A percentile compares a stretch with the other conserved stretches of the same genome.
phyloP scores from a whole-genome alignment of 2,888 invertebrate genomes.

The Elaeidobius kamerunicus region DNA sequence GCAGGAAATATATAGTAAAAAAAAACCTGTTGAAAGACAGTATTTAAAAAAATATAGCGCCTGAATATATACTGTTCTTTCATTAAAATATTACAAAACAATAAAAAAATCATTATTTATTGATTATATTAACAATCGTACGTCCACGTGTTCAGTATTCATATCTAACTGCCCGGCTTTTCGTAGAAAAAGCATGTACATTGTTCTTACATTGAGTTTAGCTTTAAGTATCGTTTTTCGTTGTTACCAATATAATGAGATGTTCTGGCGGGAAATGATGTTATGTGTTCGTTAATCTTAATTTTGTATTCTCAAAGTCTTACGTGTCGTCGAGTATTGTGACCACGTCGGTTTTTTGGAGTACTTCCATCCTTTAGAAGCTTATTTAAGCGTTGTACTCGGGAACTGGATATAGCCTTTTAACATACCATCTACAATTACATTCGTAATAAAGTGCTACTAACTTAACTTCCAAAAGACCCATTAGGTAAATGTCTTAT shows the following conservation, averaged over 20 bases:
- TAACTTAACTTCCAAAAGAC: no score
- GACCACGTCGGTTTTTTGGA: neutral
- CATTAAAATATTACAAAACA: no score
- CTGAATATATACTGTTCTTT: no score
- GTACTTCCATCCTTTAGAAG: neutral
- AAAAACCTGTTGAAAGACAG: no score
- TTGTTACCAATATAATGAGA: neutral
- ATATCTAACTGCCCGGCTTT: neutral
- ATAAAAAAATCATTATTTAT: no score
- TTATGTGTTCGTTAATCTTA: neutral
- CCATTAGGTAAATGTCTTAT: no score
- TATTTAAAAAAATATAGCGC: no score
- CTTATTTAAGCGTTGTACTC: neutral
- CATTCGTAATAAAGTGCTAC: neutral
- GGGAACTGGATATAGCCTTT: neutral
- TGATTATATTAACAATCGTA: no score
- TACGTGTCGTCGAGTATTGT: neutral
- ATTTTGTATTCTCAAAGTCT: neutral
- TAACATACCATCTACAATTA: neutral
- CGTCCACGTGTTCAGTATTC: no score
- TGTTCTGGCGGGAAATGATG: neutral
- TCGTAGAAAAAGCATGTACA: neutral
- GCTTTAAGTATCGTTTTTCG: neutral
- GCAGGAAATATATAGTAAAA: no score
- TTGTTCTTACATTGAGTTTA: neutral